phyloP scores from a whole-genome alignment of 2,113 vertebrate species.

The Chionodraco myersi region DNA sequence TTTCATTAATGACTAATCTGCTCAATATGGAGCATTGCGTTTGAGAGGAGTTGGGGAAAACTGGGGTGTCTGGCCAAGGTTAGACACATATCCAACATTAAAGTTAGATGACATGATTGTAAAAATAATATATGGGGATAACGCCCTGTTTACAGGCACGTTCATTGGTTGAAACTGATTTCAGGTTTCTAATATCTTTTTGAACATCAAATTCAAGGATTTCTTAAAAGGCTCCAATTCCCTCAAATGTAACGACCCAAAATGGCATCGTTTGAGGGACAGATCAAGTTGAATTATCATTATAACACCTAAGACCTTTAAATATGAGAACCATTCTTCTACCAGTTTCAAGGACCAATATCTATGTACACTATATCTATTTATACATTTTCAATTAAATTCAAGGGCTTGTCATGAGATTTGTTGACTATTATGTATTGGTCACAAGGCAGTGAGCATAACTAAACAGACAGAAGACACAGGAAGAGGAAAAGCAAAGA shows the following conservation, averaged over 20 bases:
- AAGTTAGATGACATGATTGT: constrained; percentile 21
- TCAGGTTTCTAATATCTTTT: too few species aligned
- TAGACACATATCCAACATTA: constrained; percentile 13
- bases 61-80: neutral
- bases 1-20: constrained; percentile 84
- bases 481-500: too few species aligned
- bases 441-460: neutral
- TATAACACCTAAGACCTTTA: too few species aligned
- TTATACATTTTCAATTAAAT: too few species aligned
- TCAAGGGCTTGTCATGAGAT: neutral
- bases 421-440: constrained; percentile 4
- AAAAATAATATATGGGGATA: constrained; percentile 21
- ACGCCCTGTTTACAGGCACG: constrained; percentile 11
- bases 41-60: constrained; percentile 20
- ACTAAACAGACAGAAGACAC: neutral
- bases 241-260: too few species aligned
- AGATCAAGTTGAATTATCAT: too few species aligned
- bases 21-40: constrained; percentile 78
- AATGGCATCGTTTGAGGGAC: too few species aligned
- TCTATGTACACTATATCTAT: too few species aligned
- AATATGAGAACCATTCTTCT: too few species aligned
- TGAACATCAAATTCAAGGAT: too few species aligned
- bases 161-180: neutral
- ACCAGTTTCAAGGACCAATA: too few species aligned
- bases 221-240: too few species aligned